Evolutionary conservation across 2,797 vertebrate genomes (phyloP).

Genomic region (Enteromius afrohamiltoni): DNA sequence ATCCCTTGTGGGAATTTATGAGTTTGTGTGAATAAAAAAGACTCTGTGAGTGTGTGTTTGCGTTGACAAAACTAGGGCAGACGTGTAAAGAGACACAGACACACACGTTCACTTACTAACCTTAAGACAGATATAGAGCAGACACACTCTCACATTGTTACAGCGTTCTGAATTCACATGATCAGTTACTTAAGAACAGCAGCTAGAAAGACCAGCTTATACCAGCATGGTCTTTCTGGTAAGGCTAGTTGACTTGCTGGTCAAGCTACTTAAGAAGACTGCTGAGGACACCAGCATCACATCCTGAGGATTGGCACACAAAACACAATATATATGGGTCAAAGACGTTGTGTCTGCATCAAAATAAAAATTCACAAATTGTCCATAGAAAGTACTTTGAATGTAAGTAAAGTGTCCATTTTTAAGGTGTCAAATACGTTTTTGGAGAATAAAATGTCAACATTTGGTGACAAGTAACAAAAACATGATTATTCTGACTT

Average conservation of each 20-base stretch:
- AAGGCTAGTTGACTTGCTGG: not conserved
- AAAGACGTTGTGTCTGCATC: no score
- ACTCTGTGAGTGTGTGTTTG: slow-evolving; percentile 19
- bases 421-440: no score
- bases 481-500: no score
- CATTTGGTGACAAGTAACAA: no score
- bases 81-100: not conserved
- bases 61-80: slow-evolving; percentile 47
- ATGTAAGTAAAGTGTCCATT: no score
- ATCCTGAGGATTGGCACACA: not conserved
- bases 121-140: slow-evolving; percentile 27
- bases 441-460: no score
- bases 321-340: not conserved
- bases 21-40: slow-evolving; percentile 41
- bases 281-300: not conserved
- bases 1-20: slow-evolving; percentile 44
- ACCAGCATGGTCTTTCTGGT: not conserved
- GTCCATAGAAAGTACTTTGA: no score
- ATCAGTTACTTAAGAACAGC: slow-evolving; percentile 10
- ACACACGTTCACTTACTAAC: slow-evolving; percentile 6
- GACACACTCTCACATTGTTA: slow-evolving; percentile 21
- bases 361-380: no score
- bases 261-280: not conserved
- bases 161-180: not conserved
- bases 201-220: not conserved